Base-by-base conservation (phyloP, 1,140 invertebrate species). In the Dreissena polymorpha region DNA sequence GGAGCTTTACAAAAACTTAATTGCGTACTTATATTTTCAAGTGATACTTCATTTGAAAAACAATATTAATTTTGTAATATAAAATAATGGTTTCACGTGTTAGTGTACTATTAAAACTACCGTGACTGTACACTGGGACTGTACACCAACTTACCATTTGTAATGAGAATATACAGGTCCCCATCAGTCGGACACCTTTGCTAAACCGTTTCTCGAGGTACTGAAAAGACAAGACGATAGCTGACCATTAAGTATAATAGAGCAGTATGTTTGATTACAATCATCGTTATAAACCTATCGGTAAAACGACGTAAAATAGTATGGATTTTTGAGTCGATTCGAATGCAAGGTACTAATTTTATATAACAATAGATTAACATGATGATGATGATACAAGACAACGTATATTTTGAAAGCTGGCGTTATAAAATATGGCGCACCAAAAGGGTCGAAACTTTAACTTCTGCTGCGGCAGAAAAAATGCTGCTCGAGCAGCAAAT, bases 201-300 rank as follows among this genome's bases (percentile, higher is more conserved):
- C 80, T 86, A 55, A 87, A 87, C 18, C 84, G 27, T 21, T 74
- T 81, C 69, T 84, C 84, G 23, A 87, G 68, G 55, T 87, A 87
- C 86, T 87, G 75, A 6, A 86, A 84, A 14, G 60, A 21, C 25
- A 68, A 10, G 23, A n/a, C n/a, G n/a, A n/a, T n/a, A n/a, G n/a
- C n/a, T n/a, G n/a, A n/a, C n/a, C n/a, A n/a, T 57, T n/a, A 13
- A 57, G 12, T n/a, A n/a, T 13, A 57, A 12, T 13, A 57, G n/a
- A 57, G n/a, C 55, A 57, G 55, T n/a, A 57, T n/a, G 55, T n/a
- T 57, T n/a, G 55, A 13, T 13, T 12, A 13, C n/a, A 57, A n/a
- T 12, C 55, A 13, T 12, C 55, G 12, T 12, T 57, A n/a, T n/a
- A n/a, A 57, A 57, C 12, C n/a, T 57, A 12, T 57, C 12, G n/a